Base-by-base conservation (phyloP, 2,797 vertebrate genomes). In the Cephalopachus bancanus region DNA sequence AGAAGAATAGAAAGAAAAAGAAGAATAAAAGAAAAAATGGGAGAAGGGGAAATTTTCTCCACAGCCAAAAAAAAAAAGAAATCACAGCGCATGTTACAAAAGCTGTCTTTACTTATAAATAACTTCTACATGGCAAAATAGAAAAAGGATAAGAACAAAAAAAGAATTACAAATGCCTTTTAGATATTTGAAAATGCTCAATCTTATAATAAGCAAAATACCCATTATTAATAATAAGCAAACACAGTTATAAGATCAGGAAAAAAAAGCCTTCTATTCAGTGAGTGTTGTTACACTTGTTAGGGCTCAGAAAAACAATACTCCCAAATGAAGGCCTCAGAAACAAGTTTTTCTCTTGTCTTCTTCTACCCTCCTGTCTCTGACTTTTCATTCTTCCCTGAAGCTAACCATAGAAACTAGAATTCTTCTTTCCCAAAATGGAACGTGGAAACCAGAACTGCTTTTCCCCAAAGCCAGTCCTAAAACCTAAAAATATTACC, bases 31-130 rank as follows among this genome's bases (percentile, higher is more conserved):
- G 44, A 44, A 44, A 44, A 44, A 44, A 44, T 44, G 44, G 44
- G 44, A 44, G 44, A 44, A 44, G 44, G 44, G 44, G 44, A 44
- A 49, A 53, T 37, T 65, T 94, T 93, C 10, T 67, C 10, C 28
- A 72, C 75, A 9, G 7, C 17, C 69, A 26, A 26, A 75, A 89
- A 76, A 59, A 72, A 49, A 37, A 64, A 44, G 44, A 44, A 4
- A 44, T 44, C 89, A 4, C 17, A 95, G 59, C 24, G 71, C 28
- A 75, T 74, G 57, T 85, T 91, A 81, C 5, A 93, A 93, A 95
- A 96, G 9, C 3, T 80, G 26, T 71, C 10, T 91, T 92, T 91
- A 51, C 9, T 55, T 80, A 84, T 74, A 62, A 80, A 67, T 90
- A 75, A 62, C 60, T 84, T 83, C 17, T 17, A 60, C 19, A 64